Evolutionary conservation across 2,113 vertebrate species (phyloP), one percentile per base, ranked within the genome.

Genomic region (Plecotus auritus): DNA sequence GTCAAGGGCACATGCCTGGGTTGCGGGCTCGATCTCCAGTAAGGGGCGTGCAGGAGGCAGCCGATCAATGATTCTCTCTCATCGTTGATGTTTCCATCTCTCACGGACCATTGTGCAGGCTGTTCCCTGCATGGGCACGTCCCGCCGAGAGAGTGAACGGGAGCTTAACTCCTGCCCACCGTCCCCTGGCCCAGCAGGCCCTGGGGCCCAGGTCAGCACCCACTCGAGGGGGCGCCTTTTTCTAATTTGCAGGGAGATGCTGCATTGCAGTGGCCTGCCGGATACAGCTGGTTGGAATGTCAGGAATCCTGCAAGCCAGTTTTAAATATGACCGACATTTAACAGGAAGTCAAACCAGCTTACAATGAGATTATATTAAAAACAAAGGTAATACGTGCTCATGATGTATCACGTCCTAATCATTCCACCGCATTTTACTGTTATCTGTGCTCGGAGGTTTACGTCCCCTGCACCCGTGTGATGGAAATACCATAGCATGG

Each of bases 181-280:
- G 7, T 61, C 49, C n/a, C 1, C 49, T 5, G 87, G 64, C 22
- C 16, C 12, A 59, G 18, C 4, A 16, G 37, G 61, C 8, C 0
- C 14, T 2, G 40, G 0, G 40, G 45, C 49, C 30, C 51, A 54
- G 64, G 10, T 42, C 28, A 16, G 51, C 13, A 6, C 7, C 64
- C 42, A n/a, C 40, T 49, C 22, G 40, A n/a, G 35, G 40, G 67
- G 77, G 22, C 0, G 0, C 42, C 47, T 37, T 26, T 61, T 42
- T 37, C 26, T 61, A 49, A 42, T 17, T 20, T 85, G 47, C 61
- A 61, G 70, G 40, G 5, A 49, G 40, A 18, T 3, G 4, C n/a
- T 64, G 9, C 4, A 3, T 0, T 1, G 40, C 70, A 47, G 9
- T 0, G 32, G 69, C 32, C 1, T 0, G 20, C 32, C 22, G 12